Evolutionary conservation across 2,888 invertebrate species (phyloP), one percentile per base, ranked within the genome.

Genomic region (Ichneumon xanthorius): DNA sequence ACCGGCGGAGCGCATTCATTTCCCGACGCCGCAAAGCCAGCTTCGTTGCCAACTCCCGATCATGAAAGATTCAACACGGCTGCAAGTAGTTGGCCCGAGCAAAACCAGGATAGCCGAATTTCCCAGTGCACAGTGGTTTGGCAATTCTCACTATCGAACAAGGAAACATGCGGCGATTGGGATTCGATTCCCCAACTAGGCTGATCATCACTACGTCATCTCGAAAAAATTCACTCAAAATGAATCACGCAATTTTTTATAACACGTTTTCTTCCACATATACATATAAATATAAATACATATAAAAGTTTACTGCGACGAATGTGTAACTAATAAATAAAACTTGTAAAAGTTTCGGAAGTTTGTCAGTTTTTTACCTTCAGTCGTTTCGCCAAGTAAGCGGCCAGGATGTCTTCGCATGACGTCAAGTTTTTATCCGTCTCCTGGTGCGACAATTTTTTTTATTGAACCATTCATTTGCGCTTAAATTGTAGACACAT

Each of bases 351-450:
- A 72, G 37, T 61, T 75, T 71, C 14, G 4, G 19, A 26, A 11
- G 11, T 55, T 30, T 6, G n/a, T 33, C n/a, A 50, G 40, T 11
- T 87, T 89, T 37, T 37, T 91, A 92, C 92, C 91, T 89, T 88
- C 9, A 90, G 73, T 78, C 90, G 88, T 82, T 90, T 91, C 48
- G 88, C 85, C 75, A 92, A 86, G 55, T 92, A 92, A 45, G 88
- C 75, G 14, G 89, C 80, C 71, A 92, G 78, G 78, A 92, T 91
- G 86, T 92, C 90, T 71, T 92, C 92, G 85, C 92, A 92, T 61
- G 88, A 86, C 30, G 90, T 92, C 61, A 92, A 85, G 73, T 92
- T 92, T 82, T 84, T 89, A 61, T 92, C 92, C 14, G 92, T 92
- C 70, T 87, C 84, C 86, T 86, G 53, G 77, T 73, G 30, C 5